A percentile compares a stretch with the other conserved stretches of the same genome.
These are phyloP conservation scores for Tenodera sinensis DNA, from an alignment of 2,888 invertebrate species.

Conservation along the genomic window DNA sequence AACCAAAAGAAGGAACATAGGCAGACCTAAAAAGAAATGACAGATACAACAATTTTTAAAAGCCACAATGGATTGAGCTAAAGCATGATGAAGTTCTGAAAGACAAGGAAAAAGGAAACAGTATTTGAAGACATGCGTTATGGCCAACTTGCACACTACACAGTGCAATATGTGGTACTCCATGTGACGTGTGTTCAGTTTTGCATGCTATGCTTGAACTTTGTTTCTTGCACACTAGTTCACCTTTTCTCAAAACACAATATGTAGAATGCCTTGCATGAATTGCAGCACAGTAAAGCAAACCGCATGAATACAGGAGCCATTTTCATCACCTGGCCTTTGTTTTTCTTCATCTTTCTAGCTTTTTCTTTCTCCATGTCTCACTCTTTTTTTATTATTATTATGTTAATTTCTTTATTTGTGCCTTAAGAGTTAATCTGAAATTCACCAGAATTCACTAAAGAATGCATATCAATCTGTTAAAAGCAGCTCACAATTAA, in stretches of 20 bases:
- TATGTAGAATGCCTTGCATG: neutral
- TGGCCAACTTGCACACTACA: no score
- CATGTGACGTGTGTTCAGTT: neutral
- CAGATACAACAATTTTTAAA: no score
- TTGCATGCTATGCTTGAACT: neutral
- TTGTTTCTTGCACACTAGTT: neutral
- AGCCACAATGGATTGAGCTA: no score
- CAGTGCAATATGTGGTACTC: no score
- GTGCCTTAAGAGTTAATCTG: neutral
- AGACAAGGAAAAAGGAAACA: no score
- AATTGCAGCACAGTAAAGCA: neutral
- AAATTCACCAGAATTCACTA: neutral
- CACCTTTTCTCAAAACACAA: no score
- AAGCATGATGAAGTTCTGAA: no score
- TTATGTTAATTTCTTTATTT: no score
- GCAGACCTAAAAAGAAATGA: no score
- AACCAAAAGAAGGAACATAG: no score
- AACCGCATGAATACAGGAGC: neutral
- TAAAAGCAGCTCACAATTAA: neutral
- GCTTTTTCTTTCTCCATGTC: neutral
- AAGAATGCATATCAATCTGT: neutral
- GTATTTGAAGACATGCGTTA: no score
- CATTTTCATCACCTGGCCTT: neutral
- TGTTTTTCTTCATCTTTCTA: neutral
- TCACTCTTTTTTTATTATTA: neutral